Conservation (phyloP, 2,888 invertebrate genomes). For the Drosophila meridionalis region DNA sequence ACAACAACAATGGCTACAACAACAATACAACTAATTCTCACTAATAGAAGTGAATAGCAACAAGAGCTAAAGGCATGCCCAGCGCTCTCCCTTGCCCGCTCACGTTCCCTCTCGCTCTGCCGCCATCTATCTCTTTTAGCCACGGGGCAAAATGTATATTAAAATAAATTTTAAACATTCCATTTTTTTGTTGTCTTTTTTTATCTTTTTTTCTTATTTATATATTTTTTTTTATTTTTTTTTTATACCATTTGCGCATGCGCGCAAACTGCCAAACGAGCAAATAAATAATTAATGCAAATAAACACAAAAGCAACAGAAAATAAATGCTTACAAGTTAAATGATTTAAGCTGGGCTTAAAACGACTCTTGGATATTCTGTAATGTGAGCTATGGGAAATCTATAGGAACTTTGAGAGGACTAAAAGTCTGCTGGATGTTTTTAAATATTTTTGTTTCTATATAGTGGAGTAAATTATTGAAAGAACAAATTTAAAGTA, state of each 20-base stretch:
- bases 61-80: conserved; percentile 15
- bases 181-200: conserved; percentile 21
- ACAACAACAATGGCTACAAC: conserved; percentile 13
- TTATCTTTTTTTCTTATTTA: conserved; percentile 36
- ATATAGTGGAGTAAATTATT: no score
- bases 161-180: conserved; percentile 75
- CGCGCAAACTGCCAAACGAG: conserved; percentile 78
- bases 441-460: neutral
- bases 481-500: no score
- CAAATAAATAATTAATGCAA: conserved; percentile 81
- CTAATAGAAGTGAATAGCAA: conserved; percentile 62
- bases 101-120: conserved; percentile 10
- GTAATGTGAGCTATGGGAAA: neutral
- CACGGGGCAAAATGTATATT: conserved; percentile 59
- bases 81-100: neutral
- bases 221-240: conserved; percentile 33
- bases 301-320: conserved; percentile 61
- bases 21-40: conserved; percentile 67
- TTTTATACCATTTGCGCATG: conserved; percentile 79
- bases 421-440: neutral
- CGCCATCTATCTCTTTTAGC: conserved; percentile 31
- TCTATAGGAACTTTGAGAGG: neutral
- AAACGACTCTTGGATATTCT: conserved; percentile 30
- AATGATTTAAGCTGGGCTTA: neutral
- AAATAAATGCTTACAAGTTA: conserved; percentile 26